Conservation (phyloP, 2,888 invertebrate species). For the Tigriopus californicus region DNA sequence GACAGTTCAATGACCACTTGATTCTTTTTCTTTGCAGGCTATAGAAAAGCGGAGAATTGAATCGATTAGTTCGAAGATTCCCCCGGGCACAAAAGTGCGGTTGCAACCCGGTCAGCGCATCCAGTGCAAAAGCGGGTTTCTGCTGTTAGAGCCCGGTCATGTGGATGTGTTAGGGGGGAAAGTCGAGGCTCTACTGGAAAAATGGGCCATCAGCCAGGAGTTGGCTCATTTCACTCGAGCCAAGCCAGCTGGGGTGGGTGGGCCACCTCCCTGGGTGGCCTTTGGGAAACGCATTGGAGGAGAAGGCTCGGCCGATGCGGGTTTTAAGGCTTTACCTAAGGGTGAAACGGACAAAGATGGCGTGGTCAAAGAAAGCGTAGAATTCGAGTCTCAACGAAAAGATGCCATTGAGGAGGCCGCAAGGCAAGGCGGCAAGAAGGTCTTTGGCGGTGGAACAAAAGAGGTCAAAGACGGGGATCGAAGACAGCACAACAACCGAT, state of each 20-base stretch:
- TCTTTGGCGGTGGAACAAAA: constrained; percentile 7
- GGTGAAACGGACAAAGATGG: constrained; percentile 26
- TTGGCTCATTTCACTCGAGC: constrained; percentile 25
- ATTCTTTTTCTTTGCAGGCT: constrained; percentile 37
- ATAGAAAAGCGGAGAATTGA: constrained; percentile 52
- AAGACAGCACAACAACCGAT: neutral
- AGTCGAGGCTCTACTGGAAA: constrained; percentile 60
- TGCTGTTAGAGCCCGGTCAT: constrained; percentile 46
- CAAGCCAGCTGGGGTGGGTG: constrained; percentile 43
- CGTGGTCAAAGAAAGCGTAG: constrained; percentile 42
- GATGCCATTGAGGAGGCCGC: constrained; percentile 76
- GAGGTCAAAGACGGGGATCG: constrained; percentile 6
- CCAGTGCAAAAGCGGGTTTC: constrained; percentile 34
- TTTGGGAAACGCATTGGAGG: constrained; percentile 45
- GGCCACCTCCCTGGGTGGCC: constrained; percentile 77
- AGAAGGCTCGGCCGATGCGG: neutral
- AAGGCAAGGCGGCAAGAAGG: constrained; percentile 29
- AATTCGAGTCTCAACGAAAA: constrained; percentile 72
- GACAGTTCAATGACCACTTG: too few relatives aligned
- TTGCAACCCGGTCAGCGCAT: constrained; percentile 23
- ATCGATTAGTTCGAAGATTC: constrained; percentile 53
- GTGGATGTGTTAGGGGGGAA: constrained; percentile 61
- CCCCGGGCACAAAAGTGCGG: constrained; percentile 68
- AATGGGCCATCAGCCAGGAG: constrained; percentile 53
- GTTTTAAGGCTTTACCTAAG: neutral